Base-by-base conservation (phyloP, 2,888 invertebrate species). In the Drosophila neotestacea region DNA sequence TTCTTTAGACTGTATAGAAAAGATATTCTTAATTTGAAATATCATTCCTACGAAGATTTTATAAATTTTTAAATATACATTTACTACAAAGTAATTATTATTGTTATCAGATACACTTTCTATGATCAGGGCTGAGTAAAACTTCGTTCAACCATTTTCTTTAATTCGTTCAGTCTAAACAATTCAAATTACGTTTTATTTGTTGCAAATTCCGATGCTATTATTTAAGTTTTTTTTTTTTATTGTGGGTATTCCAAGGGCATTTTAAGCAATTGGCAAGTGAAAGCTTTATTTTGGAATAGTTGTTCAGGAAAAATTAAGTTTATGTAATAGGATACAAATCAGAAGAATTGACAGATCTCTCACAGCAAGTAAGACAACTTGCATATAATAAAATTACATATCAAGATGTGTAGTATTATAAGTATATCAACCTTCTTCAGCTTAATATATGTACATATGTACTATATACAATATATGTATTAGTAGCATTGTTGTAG, bases 251-350 rank as follows among this genome's bases (percentile, higher is more conserved):
- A 55, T 69, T 54, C 69, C 63, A 77, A 69, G 77, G 77, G 52
- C 48, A 63, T n/a, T 36, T 28, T 48, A 58, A 39, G 36, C 46
- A 59, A 50, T 61, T 58, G 27, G 48, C 54, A 62, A 59, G 73
- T 73, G 77, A 77, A 77, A 77, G 77, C 68, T 32, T 51, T 52
- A 59, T 42, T 54, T 67, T 36, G 16, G 28, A 59, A 13, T 42
- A 22, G 64, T 46, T 59, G 30, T 32, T 54, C 56, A 59, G 38
- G 22, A 7, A 4, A 46, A 48, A 41, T 58, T 13, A 9, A 22
- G 34, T 28, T 77, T 70, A 63, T 46, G 77, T 71, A 76, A 73
- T 58, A 4, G 36, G 28, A 55, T 22, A 28, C 32, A 30, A 48
- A 46, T 36, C 50, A 60, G 46, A 59, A 62, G 46, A 62, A 34